Evolutionary conservation across 2,797 vertebrate species (phyloP).

Genomic region (Chelon auratus): DNA sequence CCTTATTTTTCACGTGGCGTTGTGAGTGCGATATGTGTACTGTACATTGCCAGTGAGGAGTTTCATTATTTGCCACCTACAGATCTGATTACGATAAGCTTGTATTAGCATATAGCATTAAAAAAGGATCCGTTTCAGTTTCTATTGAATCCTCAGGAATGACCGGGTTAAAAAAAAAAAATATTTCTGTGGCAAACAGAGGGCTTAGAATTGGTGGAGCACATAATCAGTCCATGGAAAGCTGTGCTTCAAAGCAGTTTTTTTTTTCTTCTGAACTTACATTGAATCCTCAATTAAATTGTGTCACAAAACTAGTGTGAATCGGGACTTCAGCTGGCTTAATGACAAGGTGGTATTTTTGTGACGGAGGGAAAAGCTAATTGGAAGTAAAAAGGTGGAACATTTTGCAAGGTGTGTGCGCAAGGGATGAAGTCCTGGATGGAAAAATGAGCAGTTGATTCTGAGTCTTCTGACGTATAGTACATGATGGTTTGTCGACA

Average conservation of each 20-base stretch:
- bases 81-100: conserved; percentile 86
- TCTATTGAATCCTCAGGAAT: conserved; percentile 82
- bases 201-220: conserved; percentile 83
- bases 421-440: conserved; percentile 60
- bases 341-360: conserved; percentile 78
- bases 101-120: conserved; percentile 81
- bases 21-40: conserved; percentile 67
- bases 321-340: conserved; percentile 82
- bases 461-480: conserved; percentile 44
- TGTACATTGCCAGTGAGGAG: conserved; percentile 68
- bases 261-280: conserved; percentile 74
- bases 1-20: conserved; percentile 51
- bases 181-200: conserved; percentile 78
- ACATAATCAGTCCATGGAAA: conserved; percentile 84
- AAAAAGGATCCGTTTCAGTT: conserved; percentile 81
- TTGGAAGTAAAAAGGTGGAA: conserved; percentile 78
- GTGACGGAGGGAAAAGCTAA: conserved; percentile 73
- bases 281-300: conserved; percentile 86
- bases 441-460: conserved; percentile 62
- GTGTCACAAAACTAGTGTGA: conserved; percentile 83
- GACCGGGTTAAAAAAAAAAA: conserved; percentile 71
- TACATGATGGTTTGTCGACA: conserved; percentile 44
- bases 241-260: conserved; percentile 81
- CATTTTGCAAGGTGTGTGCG: conserved; percentile 68
- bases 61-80: conserved; percentile 71